These are phyloP conservation scores for Cephus runcator DNA, from an alignment of 2,888 invertebrate genomes.

Conservation along the genomic window DNA sequence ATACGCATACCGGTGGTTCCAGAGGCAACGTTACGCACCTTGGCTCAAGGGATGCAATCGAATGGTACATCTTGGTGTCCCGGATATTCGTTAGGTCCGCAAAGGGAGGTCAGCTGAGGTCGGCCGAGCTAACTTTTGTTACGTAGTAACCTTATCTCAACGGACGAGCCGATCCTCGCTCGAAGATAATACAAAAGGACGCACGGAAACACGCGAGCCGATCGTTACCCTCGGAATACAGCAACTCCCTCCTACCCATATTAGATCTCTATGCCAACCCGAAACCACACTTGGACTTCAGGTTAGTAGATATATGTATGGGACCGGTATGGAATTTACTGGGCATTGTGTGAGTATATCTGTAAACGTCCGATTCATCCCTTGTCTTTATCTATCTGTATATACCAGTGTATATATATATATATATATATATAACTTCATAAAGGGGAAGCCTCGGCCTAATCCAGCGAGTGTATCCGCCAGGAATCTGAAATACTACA, in stretches of 20 bases:
- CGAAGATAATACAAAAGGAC: constrained; percentile 22
- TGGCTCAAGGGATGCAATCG: not conserved
- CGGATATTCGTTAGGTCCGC: not conserved
- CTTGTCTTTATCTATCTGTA: too few species aligned
- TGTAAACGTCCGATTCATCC: not conserved
- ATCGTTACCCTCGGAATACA: constrained; percentile 32
- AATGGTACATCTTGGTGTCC: not conserved
- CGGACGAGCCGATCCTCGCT: constrained; percentile 13
- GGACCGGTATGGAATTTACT: not conserved
- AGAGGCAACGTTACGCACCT: not conserved
- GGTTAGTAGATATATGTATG: not conserved
- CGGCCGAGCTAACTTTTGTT: not conserved
- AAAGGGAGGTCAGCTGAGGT: not conserved
- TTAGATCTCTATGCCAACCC: not conserved
- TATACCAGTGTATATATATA: too few species aligned
- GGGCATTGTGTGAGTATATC: not conserved
- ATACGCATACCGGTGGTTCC: not conserved
- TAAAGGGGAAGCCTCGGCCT: too few species aligned
- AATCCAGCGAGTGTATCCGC: not conserved
- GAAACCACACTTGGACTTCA: not conserved
- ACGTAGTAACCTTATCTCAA: not conserved
- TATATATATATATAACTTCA: too few species aligned
- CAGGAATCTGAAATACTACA: not conserved
- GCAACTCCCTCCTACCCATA: not conserved
- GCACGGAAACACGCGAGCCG: constrained; percentile 29